phyloP scores from a whole-genome alignment of 2,888 invertebrate species.

The Notodonta ziczac region DNA sequence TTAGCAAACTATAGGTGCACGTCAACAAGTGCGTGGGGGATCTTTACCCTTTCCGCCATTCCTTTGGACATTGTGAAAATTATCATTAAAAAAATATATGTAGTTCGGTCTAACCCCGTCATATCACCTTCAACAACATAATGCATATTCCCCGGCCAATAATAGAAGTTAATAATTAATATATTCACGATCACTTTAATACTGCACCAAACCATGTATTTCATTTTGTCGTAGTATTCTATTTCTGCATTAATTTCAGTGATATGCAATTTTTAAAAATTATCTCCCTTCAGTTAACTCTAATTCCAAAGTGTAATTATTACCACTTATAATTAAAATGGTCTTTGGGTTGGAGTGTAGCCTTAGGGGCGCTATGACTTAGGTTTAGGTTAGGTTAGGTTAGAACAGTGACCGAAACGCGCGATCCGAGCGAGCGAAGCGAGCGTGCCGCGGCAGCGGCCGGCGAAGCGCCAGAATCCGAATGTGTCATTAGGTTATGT shows the following conservation, averaged over 20 bases:
- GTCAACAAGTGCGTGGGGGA: constrained; percentile 77
- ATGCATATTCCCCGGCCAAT: constrained; percentile 55
- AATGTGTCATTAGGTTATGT: no score
- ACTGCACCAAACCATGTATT: constrained; percentile 5
- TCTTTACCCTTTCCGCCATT: constrained; percentile 78
- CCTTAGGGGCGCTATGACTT: no score
- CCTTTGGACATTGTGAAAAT: constrained; percentile 82
- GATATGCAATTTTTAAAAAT: constrained; percentile 16
- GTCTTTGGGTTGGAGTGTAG: not conserved
- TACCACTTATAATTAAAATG: constrained; percentile 7
- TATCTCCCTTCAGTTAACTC: not conserved
- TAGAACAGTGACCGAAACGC: no score
- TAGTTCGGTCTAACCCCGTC: not conserved
- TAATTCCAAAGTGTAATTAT: not conserved
- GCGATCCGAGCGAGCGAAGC: no score
- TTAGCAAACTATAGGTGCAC: constrained; percentile 55
- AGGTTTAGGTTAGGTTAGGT: no score
- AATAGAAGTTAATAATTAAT: constrained; percentile 7
- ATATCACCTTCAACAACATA: constrained; percentile 10
- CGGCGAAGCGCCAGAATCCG: no score
- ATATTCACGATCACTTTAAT: not conserved
- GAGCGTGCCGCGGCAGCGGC: no score
- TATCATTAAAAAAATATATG: constrained; percentile 62
- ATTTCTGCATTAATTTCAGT: constrained; percentile 13
- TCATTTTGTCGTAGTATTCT: constrained; percentile 8